Base-by-base conservation (phyloP, 2,888 invertebrate genomes). In the Aleiodes testaceus region DNA sequence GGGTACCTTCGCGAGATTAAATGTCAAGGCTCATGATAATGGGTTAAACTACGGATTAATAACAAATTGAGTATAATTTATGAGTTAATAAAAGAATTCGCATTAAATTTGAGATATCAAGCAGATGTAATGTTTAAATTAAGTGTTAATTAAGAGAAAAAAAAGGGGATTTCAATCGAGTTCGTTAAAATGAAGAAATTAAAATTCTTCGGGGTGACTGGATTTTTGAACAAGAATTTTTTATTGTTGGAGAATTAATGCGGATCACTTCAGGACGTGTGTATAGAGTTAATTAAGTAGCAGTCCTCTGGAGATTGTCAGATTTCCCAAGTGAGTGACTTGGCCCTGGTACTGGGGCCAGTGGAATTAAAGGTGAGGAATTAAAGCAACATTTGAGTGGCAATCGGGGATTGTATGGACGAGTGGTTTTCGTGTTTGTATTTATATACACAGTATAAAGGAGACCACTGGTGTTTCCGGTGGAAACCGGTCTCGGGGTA, bases 271-370 rank as follows among this genome's bases (percentile, higher is more conserved):
- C 12, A n/a, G 16, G n/a, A 45, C 44, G 61, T 63, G 63, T 63
- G 44, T 63, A 63, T 47, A 63, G 20, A n/a, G 44, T 64, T 69
- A 69, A 69, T 69, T 69, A 69, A 49, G 69, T 63, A 20, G 63
- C 63, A 63, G 61, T 69, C 52, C 63, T 69, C 63, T 52, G 63
- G 30, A 52, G 42, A 63, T 30, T n/a, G 18, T 45, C 44, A 47
- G 67, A 67, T 53, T 66, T 55, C 67, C 53, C 45, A 30, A 55
- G 36, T 36, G 67, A 67, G 45, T 42, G 63, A 64, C 49, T 26
- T 52, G 12, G 18, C 9, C 36, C 36, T 11, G 36, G 16, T 52
- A 63, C 52, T 44, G 63, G 16, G 44, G 61, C 16, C 20, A n/a
- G 59, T 61, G 36, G 36, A 47, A 68, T 45, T 45, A 59, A 59